phyloP scores from a whole-genome alignment of 2,888 invertebrate species.

The Dioctria rufipes region DNA sequence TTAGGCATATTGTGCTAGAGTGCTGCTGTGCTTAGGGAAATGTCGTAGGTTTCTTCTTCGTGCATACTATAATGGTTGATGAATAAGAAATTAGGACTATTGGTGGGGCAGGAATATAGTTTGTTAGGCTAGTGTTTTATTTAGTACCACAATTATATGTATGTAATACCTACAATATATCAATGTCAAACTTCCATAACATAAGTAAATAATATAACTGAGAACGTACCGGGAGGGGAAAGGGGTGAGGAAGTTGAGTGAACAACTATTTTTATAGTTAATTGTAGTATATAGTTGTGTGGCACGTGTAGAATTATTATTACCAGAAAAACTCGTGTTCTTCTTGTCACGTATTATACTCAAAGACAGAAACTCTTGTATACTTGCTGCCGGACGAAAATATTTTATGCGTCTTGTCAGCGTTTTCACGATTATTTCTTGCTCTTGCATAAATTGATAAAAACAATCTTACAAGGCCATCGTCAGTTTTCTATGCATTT shows the following conservation, averaged over 20 bases:
- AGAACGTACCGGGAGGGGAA: too few relatives aligned
- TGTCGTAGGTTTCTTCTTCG: too few relatives aligned
- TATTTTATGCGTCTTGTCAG: background rate
- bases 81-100: background rate
- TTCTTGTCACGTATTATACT: background rate
- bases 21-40: too few relatives aligned
- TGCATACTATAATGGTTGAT: background rate
- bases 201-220: too few relatives aligned
- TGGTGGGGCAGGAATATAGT: too few relatives aligned
- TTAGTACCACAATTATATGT: too few relatives aligned
- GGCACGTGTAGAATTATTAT: background rate
- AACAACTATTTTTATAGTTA: too few relatives aligned
- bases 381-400: background rate
- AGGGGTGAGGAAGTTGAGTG: too few relatives aligned
- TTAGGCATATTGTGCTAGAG: background rate
- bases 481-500: background rate
- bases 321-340: background rate
- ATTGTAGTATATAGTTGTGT: too few relatives aligned
- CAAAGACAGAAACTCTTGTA: background rate
- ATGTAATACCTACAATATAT: too few relatives aligned
- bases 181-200: too few relatives aligned
- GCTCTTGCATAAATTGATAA: background rate
- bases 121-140: too few relatives aligned
- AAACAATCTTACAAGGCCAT: background rate
- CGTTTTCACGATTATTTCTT: background rate